Conservation (phyloP, 2,888 invertebrate species). For the Ophion costatus region DNA sequence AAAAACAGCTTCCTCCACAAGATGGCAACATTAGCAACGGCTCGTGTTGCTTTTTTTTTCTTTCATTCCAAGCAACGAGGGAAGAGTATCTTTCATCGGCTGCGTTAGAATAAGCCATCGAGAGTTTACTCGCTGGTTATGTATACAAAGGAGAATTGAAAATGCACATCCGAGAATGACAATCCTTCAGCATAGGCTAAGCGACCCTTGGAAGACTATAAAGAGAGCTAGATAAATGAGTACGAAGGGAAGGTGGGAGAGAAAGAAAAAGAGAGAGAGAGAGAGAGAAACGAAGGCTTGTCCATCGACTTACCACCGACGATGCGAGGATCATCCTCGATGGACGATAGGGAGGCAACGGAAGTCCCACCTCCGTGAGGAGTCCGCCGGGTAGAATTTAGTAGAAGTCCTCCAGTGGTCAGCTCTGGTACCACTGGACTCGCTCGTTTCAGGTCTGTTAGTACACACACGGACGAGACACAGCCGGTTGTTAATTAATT, state of each 20-base stretch:
- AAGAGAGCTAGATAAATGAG: constrained; percentile 5
- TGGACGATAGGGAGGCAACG: constrained; percentile 83
- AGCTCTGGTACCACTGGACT: constrained; percentile 84
- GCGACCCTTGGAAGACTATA: constrained; percentile 47
- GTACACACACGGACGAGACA: constrained; percentile 79
- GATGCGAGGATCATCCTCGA: constrained; percentile 84
- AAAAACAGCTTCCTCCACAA: not conserved
- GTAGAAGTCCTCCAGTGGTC: constrained; percentile 84
- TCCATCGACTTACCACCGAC: constrained; percentile 83
- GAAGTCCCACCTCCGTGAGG: constrained; percentile 83
- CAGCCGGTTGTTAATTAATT: constrained; percentile 74
- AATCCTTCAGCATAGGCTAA: constrained; percentile 52
- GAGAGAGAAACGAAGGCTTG: constrained; percentile 56
- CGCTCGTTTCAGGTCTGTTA: constrained; percentile 84
- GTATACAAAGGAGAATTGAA: constrained; percentile 35
- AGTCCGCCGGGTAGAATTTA: constrained; percentile 80
- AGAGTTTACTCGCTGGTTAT: constrained; percentile 15
- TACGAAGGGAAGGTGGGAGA: constrained; percentile 3
- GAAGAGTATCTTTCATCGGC: not conserved
- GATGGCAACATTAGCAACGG: not conserved
- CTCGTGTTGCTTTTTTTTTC: not conserved
- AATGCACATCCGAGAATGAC: constrained; percentile 23
- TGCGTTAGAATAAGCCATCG: not conserved
- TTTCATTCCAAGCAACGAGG: not conserved
- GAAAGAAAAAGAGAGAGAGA: constrained; percentile 50